A percentile compares a stretch with the other conserved stretches of the same genome.
phyloP scores from a whole-genome alignment of 2,888 invertebrate genomes.

The Heliconius charithonia region DNA sequence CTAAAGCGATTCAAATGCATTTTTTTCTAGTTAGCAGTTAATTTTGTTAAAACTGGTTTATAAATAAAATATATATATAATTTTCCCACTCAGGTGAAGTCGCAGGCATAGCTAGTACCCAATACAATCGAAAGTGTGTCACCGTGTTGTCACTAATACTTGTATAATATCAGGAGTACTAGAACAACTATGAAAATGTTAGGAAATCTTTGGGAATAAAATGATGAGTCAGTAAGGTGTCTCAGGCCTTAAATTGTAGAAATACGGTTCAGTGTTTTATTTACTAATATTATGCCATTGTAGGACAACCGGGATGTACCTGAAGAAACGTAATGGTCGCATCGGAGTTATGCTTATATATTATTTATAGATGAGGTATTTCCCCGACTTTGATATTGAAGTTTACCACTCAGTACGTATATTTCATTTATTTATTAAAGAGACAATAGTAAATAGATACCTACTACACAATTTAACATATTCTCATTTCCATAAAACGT shows the following conservation, averaged over 20 bases:
- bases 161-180: background rate
- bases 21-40: too few species aligned
- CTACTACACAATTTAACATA: too few species aligned
- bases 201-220: background rate
- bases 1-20: too few species aligned
- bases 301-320: background rate
- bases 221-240: background rate
- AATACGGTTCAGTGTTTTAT: background rate
- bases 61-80: background rate
- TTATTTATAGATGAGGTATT: background rate
- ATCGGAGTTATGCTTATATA: background rate
- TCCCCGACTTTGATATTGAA: background rate
- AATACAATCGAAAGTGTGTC: background rate
- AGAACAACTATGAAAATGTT: background rate
- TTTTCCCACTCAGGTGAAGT: background rate
- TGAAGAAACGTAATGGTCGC: background rate
- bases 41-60: background rate
- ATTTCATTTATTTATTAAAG: background rate
- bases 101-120: background rate
- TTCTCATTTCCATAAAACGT: too few species aligned
- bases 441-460: background rate
- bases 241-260: background rate
- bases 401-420: background rate
- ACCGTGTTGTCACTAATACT: background rate
- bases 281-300: background rate